phyloP scores from a whole-genome alignment of 1,140 invertebrate species.

The Conus ventricosus region DNA sequence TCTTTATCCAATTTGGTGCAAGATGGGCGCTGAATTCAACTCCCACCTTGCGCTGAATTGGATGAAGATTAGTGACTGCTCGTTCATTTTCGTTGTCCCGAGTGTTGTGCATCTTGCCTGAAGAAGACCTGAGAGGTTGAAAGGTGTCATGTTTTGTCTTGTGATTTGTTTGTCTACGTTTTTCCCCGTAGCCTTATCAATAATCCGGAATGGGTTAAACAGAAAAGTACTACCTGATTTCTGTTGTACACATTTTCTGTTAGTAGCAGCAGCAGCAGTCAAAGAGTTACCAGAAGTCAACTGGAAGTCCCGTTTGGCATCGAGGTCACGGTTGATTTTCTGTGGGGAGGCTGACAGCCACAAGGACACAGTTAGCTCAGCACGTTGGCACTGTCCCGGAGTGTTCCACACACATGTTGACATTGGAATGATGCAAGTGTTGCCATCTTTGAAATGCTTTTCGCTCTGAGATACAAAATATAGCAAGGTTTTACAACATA shows the following conservation, averaged over 20 bases:
- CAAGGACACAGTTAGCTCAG: constrained; percentile 30
- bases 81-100: too few relatives aligned
- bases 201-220: too few relatives aligned
- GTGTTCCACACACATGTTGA: constrained; percentile 15
- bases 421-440: constrained; percentile 30
- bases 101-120: too few relatives aligned
- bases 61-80: too few relatives aligned
- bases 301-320: constrained; percentile 40
- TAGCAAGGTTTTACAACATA: not conserved
- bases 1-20: too few relatives aligned
- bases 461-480: constrained; percentile 4
- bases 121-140: too few relatives aligned
- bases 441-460: constrained; percentile 33
- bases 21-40: too few relatives aligned
- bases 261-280: not conserved
- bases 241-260: constrained; percentile 29
- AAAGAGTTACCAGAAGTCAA: not conserved
- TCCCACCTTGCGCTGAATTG: too few relatives aligned
- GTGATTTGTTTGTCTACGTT: too few relatives aligned
- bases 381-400: constrained; percentile 11
- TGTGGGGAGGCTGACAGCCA: constrained; percentile 34
- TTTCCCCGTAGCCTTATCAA: too few relatives aligned
- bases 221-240: constrained; percentile 4
- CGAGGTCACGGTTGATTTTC: constrained; percentile 15
- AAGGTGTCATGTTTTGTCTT: too few relatives aligned